A percentile compares a stretch with the other conserved stretches of the same genome.
These are phyloP conservation scores for Odobenus rosmarus DNA, from an alignment of 2,113 vertebrate species.

Conservation along the genomic window DNA sequence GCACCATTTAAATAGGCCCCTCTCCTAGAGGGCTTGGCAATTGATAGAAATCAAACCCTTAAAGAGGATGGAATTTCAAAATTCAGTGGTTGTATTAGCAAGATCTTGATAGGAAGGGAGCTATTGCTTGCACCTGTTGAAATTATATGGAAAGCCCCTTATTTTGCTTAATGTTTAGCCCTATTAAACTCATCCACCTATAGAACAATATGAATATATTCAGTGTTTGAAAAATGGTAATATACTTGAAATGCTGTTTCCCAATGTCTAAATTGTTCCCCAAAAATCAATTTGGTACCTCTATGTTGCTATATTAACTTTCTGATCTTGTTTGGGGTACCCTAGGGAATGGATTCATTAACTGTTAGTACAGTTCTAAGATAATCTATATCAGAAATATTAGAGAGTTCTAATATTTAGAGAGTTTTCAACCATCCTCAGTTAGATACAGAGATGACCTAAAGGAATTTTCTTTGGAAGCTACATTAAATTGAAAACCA, in stretches of 20 bases:
- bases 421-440: neutral
- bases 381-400: neutral
- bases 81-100: neutral
- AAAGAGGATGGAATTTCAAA: slow-evolving; percentile 40
- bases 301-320: neutral
- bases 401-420: neutral
- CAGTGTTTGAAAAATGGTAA: neutral
- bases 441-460: neutral
- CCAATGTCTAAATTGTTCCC: neutral
- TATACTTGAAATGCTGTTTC: neutral
- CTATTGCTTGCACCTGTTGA: neutral
- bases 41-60: slow-evolving; percentile 22
- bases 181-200: neutral
- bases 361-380: neutral
- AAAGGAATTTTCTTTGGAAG: slow-evolving; percentile 29
- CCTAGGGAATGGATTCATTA: neutral
- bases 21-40: neutral
- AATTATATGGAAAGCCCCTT: neutral
- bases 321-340: neutral
- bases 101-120: neutral
- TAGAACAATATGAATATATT: neutral
- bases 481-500: slow-evolving; percentile 19
- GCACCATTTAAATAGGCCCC: neutral
- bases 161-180: neutral
- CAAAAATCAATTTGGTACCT: neutral